Evolutionary conservation across 1,140 invertebrate species (phyloP).

Genomic region (Drosophila auraria): DNA sequence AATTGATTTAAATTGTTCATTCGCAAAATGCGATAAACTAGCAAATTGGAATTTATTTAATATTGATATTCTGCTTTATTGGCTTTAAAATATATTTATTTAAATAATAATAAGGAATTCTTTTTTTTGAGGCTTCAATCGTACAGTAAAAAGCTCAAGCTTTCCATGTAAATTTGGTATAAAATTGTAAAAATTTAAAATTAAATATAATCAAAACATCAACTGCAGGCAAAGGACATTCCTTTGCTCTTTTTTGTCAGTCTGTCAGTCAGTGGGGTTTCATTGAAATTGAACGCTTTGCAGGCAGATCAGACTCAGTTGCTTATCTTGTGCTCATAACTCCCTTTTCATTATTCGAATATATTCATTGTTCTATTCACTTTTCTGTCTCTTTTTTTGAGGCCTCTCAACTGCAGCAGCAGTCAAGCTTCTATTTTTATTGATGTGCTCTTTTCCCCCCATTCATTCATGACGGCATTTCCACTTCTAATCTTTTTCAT

Average conservation of each 20-base stretch:
- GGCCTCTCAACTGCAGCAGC: slow-evolving; percentile 42
- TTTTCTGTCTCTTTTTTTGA: slow-evolving; percentile 22
- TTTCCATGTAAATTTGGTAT: not conserved
- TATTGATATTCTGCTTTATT: not conserved
- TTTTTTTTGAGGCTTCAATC: too few species aligned
- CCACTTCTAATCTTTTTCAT: slow-evolving; percentile 58
- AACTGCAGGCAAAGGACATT: not conserved
- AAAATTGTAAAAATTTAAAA: not conserved
- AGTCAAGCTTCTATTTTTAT: slow-evolving; percentile 50
- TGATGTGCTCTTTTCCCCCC: slow-evolving; percentile 39
- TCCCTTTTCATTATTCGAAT: slow-evolving; percentile 43
- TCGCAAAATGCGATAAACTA: not conserved
- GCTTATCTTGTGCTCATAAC: slow-evolving; percentile 1
- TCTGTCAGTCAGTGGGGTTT: not conserved
- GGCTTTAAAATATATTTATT: not conserved
- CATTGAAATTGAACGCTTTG: slow-evolving; percentile 12
- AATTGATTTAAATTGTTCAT: not conserved
- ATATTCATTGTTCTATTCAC: slow-evolving; percentile 45
- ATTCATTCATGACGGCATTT: slow-evolving; percentile 63
- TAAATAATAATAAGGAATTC: too few species aligned
- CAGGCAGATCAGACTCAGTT: slow-evolving; percentile 1
- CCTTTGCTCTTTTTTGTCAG: not conserved
- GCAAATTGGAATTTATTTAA: not conserved
- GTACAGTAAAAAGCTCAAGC: not conserved
- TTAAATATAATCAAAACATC: not conserved